Conservation (phyloP, 2,888 invertebrate genomes). For the Acronicta psi region DNA sequence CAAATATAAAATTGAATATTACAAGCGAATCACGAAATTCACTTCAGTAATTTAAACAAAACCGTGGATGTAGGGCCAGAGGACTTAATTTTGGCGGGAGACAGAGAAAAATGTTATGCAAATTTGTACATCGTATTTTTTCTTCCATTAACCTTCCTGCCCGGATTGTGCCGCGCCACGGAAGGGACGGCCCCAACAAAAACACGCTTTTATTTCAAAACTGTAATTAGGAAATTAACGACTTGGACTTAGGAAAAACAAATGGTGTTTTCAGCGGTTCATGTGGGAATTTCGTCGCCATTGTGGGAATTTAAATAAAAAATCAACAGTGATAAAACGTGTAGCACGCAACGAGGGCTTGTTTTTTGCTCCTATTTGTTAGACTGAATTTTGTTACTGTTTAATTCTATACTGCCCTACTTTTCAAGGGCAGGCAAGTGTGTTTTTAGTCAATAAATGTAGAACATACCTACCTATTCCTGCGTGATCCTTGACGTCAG, state of each 20-base stretch:
- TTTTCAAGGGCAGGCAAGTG: too few species aligned
- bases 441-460: too few species aligned
- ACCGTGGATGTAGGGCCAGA: constrained; percentile 77
- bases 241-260: constrained; percentile 80
- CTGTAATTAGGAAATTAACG: constrained; percentile 88
- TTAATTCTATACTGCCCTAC: neutral
- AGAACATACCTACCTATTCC: too few species aligned
- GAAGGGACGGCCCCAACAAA: constrained; percentile 78
- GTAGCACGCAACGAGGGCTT: constrained; percentile 30
- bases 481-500: too few species aligned
- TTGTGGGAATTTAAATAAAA: constrained; percentile 71
- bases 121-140: constrained; percentile 88
- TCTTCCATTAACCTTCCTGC: constrained; percentile 85
- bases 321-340: constrained; percentile 59
- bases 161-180: constrained; percentile 68
- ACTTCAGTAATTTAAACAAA: constrained; percentile 85
- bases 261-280: constrained; percentile 76
- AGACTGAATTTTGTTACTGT: neutral
- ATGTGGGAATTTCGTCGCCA: constrained; percentile 72
- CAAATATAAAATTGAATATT: constrained; percentile 73
- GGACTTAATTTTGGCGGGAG: constrained; percentile 83
- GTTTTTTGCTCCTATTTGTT: constrained; percentile 16
- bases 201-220: constrained; percentile 83
- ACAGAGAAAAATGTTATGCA: constrained; percentile 87
- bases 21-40: constrained; percentile 80